Evolutionary conservation across 35 echinoderm and acorn worm species (phyloP), one percentile per base, ranked within the genome.

Genomic region (Hemicentrotus pulcherrimus): DNA sequence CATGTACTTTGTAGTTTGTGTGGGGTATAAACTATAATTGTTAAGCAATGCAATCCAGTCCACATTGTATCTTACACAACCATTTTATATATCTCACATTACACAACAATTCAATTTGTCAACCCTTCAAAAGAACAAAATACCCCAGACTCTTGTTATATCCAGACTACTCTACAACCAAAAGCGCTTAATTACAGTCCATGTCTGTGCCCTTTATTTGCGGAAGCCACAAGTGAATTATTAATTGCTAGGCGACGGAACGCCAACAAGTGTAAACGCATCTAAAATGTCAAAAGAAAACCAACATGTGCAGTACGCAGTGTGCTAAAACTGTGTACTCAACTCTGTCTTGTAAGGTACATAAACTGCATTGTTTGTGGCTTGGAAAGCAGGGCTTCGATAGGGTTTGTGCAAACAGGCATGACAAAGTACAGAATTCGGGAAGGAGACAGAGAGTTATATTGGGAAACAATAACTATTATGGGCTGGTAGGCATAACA

Each of bases 261-360:
- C 91, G 91, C 91, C 91, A 93, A 93, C 91, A 93, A 93, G 91
- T 58, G 48, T 93, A 93, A 93, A 93, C 91, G 18, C 32, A 28
- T 32, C 32, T 24, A 47, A 41, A 47, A 15, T 32, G 14, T 22
- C 12, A 33, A 90, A 90, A 45, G 46, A 33, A 90, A 41, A 45
- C 88, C 32, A 90, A 18, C 91, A 31, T 93, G 91, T 93, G 32
- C 16, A 8, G 13, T 47, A 41, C 2, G 48, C 30, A 31, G 48
- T 6, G 30, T 47, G 50, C 9, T 58, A 93, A 0, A 47, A 31
- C 91, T 93, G 91, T 46, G 45, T 50, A 93, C 91, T 13, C 48
- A 33, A 91, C 13, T 47, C 90, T 91, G 32, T 86, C 7, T 55
- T 15, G 10, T 10, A 14, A 55, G 16, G 15, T 70, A 70, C 61